Conservation (phyloP, 2,797 vertebrate genomes). For the Peromyscus eremicus region DNA sequence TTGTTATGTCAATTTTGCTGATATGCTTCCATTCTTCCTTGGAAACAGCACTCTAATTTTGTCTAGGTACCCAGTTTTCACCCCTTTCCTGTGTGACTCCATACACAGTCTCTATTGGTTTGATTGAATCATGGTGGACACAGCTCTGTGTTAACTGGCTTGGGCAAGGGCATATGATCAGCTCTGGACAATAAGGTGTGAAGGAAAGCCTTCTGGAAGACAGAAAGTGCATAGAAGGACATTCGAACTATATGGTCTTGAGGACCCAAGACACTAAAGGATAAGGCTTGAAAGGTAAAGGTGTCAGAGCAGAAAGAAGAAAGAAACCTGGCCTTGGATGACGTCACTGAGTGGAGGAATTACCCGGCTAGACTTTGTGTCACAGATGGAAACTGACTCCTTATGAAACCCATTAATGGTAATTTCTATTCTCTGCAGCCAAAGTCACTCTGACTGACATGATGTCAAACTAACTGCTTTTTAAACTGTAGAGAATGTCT, state of each 20-base stretch:
- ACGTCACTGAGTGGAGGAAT: background rate
- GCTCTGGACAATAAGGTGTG: constrained; percentile 11
- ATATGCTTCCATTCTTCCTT: background rate
- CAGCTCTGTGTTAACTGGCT: constrained; percentile 4
- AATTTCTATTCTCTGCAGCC: constrained; percentile 29
- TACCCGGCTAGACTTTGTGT: background rate
- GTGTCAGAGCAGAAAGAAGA: background rate
- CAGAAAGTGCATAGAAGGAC: background rate
- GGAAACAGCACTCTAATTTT: constrained; percentile 25
- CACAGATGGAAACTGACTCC: constrained; percentile 14
- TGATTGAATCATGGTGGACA: constrained; percentile 26
- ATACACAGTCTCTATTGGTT: background rate
- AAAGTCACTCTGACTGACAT: constrained; percentile 40
- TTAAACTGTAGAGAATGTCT: constrained; percentile 31
- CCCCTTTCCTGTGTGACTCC: background rate
- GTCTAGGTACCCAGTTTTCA: background rate
- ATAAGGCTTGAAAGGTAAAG: background rate
- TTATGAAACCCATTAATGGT: background rate
- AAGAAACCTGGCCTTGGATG: constrained; percentile 34
- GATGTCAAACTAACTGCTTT: background rate
- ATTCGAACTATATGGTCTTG: background rate
- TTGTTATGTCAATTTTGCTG: background rate
- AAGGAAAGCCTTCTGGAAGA: constrained; percentile 53
- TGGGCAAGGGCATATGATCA: background rate
- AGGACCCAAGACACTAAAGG: background rate